A percentile compares a stretch with the other conserved stretches of the same genome.
Evolutionary conservation across 2,888 invertebrate species (phyloP).

Genomic region (Sabatieria punctata): DNA sequence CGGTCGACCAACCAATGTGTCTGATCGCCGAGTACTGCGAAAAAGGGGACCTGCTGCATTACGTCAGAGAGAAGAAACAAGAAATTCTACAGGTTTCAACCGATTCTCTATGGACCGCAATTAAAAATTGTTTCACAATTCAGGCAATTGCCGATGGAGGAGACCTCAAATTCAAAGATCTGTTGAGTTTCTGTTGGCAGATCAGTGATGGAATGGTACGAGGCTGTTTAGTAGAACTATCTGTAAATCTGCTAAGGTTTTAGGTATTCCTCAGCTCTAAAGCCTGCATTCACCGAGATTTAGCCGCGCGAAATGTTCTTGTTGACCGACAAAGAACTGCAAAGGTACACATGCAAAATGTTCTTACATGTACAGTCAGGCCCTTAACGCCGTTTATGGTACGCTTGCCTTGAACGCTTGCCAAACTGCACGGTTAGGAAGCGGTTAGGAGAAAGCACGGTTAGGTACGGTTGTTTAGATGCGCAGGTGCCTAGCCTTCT

Average conservation of each 20-base stretch:
- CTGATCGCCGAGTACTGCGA: not conserved
- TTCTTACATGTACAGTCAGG: too few relatives aligned
- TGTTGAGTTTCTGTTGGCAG: slow-evolving; percentile 1
- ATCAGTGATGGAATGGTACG: slow-evolving; percentile 1
- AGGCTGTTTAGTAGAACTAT: not conserved
- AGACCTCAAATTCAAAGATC: not conserved
- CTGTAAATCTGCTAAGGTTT: not conserved
- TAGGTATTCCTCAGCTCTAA: not conserved
- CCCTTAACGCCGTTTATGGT: too few relatives aligned
- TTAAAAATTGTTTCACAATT: too few relatives aligned
- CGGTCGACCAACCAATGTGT: not conserved
- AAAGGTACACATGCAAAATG: too few relatives aligned
- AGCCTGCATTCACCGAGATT: not conserved
- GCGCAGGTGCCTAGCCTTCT: too few relatives aligned
- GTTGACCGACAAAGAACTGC: not conserved
- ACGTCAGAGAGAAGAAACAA: not conserved
- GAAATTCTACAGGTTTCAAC: too few relatives aligned
- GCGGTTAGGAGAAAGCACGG: too few relatives aligned
- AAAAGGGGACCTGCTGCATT: not conserved
- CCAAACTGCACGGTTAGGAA: too few relatives aligned
- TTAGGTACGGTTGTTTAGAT: too few relatives aligned
- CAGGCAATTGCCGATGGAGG: not conserved
- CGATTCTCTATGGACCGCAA: too few relatives aligned
- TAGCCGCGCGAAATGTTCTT: slow-evolving; percentile 2
- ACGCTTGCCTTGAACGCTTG: too few relatives aligned